Conservation (phyloP, 2,888 invertebrate genomes). For the Fragum whitleyi region DNA sequence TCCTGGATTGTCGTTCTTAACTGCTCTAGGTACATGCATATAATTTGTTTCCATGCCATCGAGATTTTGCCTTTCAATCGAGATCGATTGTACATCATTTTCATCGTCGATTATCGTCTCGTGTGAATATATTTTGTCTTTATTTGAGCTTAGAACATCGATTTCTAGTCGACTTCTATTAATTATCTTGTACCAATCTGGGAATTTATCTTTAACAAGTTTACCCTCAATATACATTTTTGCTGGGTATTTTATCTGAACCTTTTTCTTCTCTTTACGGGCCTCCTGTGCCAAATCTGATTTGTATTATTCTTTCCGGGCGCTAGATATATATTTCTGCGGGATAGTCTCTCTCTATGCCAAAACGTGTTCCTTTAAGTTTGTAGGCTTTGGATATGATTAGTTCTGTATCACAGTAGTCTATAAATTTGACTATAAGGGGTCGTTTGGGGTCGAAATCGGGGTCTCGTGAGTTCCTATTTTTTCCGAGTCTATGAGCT, state of each 20-base stretch:
- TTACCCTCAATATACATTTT: slow-evolving; percentile 30
- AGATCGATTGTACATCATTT: no score
- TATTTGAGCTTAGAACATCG: not conserved
- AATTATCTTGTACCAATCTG: slow-evolving; percentile 32
- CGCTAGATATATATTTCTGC: slow-evolving; percentile 35
- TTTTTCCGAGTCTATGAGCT: slow-evolving; percentile 12
- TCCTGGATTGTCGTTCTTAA: no score
- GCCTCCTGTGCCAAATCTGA: slow-evolving; percentile 17
- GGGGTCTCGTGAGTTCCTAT: no score
- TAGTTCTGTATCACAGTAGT: slow-evolving; percentile 28
- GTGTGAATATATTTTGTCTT: not conserved
- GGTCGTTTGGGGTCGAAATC: slow-evolving; percentile 28
- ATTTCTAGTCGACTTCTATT: not conserved
- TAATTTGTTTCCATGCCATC: no score
- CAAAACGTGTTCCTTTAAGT: slow-evolving; percentile 25
- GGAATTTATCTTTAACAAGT: slow-evolving; percentile 30
- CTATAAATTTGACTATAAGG: slow-evolving; percentile 36
- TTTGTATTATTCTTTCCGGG: slow-evolving; percentile 24
- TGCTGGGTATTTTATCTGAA: slow-evolving; percentile 34
- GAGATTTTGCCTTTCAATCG: not conserved
- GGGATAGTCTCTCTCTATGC: slow-evolving; percentile 42
- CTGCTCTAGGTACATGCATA: no score
- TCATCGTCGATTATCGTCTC: slow-evolving; percentile 8
- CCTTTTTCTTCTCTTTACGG: slow-evolving; percentile 2
- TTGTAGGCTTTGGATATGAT: slow-evolving; percentile 30